Conservation (phyloP, 2,888 invertebrate species). For the Acrocyrtus sp. region DNA sequence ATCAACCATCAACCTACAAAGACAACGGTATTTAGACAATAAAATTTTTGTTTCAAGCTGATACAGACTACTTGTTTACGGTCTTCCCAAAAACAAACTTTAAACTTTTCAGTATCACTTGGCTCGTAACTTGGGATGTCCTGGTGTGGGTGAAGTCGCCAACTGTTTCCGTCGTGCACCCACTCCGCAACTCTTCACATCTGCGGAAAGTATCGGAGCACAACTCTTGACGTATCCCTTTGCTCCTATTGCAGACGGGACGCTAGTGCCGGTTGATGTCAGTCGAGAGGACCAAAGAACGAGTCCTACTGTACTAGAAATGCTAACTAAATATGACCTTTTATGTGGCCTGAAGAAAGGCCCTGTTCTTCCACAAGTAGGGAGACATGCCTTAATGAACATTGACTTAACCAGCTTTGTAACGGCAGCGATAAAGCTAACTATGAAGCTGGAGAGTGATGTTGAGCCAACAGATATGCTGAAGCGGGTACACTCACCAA, state of each 20-base stretch:
- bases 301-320: slow-evolving; percentile 32
- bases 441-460: slow-evolving; percentile 56
- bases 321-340: slow-evolving; percentile 58
- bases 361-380: slow-evolving; percentile 50
- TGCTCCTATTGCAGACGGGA: slow-evolving; percentile 58
- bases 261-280: slow-evolving; percentile 56
- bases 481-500: slow-evolving; percentile 56
- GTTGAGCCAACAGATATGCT: slow-evolving; percentile 56
- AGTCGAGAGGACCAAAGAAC: slow-evolving; percentile 36
- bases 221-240: slow-evolving; percentile 56
- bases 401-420: slow-evolving; percentile 59
- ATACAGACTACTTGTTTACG: slow-evolving; percentile 6
- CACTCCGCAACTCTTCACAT: slow-evolving; percentile 51
- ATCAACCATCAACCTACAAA: slow-evolving; percentile 59
- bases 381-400: slow-evolving; percentile 41
- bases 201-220: slow-evolving; percentile 59
- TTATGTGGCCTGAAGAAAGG: slow-evolving; percentile 61
- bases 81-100: not conserved
- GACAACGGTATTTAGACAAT: slow-evolving; percentile 57
- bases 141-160: slow-evolving; percentile 55
- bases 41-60: not conserved
- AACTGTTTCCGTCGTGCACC: slow-evolving; percentile 53
- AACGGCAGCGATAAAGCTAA: slow-evolving; percentile 59
- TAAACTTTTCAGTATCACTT: slow-evolving; percentile 55
- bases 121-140: slow-evolving; percentile 56